Conservation (phyloP, 1,140 invertebrate species). For the Eriocheir sinensis region DNA sequence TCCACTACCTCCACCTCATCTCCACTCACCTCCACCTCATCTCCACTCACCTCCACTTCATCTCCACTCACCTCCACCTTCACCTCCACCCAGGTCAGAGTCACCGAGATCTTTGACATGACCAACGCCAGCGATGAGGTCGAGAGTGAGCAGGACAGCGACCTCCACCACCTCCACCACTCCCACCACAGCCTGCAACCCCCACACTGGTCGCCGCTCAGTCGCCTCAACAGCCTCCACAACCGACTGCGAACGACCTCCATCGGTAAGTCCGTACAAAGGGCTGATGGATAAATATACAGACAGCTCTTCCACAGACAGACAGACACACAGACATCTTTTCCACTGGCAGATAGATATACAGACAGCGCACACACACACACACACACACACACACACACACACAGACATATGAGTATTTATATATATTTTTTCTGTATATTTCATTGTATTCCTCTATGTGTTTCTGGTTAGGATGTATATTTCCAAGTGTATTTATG, state of each 20-base stretch:
- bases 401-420: no score
- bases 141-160: not conserved
- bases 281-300: no score
- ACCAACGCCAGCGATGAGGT: slow-evolving; percentile 84
- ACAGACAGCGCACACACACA: no score
- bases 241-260: not conserved
- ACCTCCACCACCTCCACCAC: not conserved
- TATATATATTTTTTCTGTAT: no score
- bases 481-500: not conserved
- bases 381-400: no score
- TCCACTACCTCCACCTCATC: no score
- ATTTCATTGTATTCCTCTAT: not conserved
- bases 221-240: no score
- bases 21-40: no score
- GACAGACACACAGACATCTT: no score
- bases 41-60: not conserved
- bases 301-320: no score
- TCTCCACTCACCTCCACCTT: not conserved
- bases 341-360: no score
- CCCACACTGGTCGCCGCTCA: not conserved
- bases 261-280: not conserved
- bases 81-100: slow-evolving; percentile 85
- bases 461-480: not conserved
- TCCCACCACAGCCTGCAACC: not conserved
- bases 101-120: slow-evolving; percentile 94